Evolutionary conservation across 2,888 invertebrate species (phyloP).

Genomic region (Pogonocherus hispidulus): DNA sequence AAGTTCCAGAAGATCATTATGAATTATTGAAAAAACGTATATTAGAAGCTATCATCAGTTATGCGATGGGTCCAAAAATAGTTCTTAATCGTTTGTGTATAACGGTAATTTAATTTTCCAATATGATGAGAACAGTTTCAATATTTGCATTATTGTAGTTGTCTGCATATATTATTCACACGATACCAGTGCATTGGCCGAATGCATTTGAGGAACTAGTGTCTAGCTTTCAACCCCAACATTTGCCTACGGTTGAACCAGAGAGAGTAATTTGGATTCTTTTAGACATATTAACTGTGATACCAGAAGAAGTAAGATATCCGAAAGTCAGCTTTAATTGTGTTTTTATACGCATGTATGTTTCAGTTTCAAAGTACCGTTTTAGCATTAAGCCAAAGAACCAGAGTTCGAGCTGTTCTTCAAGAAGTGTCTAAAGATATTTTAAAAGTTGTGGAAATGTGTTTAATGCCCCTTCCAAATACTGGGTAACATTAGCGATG

Average conservation of each 20-base stretch:
- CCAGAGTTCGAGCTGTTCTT: conserved; percentile 65
- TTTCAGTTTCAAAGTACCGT: conserved; percentile 69
- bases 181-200: conserved; percentile 72
- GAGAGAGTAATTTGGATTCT: conserved; percentile 78
- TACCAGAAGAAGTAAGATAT: conserved; percentile 86
- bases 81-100: conserved; percentile 90
- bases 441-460: conserved; percentile 67
- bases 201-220: conserved; percentile 84
- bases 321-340: not conserved
- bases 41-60: conserved; percentile 82
- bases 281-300: conserved; percentile 86
- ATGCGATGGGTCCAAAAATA: conserved; percentile 86
- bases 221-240: conserved; percentile 68
- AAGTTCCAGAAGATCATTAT: conserved; percentile 86
- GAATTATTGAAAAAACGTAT: conserved; percentile 83
- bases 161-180: conserved; percentile 86
- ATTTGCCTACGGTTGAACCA: conserved; percentile 73
- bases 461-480: conserved; percentile 63
- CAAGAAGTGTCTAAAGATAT: conserved; percentile 68
- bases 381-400: conserved; percentile 66
- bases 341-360: not conserved
- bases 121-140: not conserved
- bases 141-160: conserved; percentile 73
- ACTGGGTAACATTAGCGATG: conserved; percentile 56
- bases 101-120: conserved; percentile 75